Evolutionary conservation across 1,140 invertebrate species (phyloP).

Genomic region (Hylaeus volcanicus): DNA sequence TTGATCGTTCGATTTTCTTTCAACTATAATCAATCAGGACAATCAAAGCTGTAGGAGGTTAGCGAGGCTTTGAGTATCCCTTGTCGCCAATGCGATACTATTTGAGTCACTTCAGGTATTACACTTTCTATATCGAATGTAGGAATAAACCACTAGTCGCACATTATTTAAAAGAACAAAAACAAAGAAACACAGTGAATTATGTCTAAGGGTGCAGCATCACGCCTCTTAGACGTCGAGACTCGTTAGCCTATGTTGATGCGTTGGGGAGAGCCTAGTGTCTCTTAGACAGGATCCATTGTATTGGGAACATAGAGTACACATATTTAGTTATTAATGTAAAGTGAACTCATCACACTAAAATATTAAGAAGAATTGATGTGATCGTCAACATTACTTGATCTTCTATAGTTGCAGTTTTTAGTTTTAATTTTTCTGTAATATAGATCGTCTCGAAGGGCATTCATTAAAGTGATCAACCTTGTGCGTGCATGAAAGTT

Average conservation of each 20-base stretch:
- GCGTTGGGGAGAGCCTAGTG: no score
- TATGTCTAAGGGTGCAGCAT: no score
- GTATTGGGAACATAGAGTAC: not conserved
- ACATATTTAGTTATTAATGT: no score
- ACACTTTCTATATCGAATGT: not conserved
- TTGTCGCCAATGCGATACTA: not conserved
- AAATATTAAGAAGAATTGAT: not conserved
- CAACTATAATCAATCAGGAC: not conserved
- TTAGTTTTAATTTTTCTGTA: no score
- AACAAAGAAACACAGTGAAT: no score
- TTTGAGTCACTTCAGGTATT: not conserved
- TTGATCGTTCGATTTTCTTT: not conserved
- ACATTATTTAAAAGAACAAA: not conserved
- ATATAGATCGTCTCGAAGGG: no score
- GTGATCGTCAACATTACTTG: no score
- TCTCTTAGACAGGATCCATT: no score
- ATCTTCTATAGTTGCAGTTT: not conserved
- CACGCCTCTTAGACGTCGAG: no score
- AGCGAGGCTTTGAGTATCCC: constrained; percentile 10
- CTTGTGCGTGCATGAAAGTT: no score
- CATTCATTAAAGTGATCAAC: no score
- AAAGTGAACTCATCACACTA: not conserved
- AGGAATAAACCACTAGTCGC: not conserved
- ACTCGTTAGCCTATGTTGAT: no score
- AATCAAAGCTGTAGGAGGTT: not conserved